Percentiles rank a stretch among this genome's conserved stretches.
Evolutionary conservation across 2,113 vertebrate genomes (phyloP).

Genomic region (Potamarius usumacintae): DNA sequence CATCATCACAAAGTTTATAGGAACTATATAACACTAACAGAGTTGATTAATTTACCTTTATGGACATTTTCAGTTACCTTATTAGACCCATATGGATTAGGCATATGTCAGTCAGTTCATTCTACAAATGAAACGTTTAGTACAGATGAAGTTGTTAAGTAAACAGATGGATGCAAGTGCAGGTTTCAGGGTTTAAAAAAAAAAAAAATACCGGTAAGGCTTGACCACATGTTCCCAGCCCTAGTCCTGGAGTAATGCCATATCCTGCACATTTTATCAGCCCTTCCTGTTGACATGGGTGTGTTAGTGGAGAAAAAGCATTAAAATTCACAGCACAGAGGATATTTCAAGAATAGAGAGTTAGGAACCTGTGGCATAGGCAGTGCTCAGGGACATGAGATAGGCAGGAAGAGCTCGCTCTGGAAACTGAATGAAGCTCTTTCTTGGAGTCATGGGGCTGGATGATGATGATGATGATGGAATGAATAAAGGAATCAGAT

Average conservation of each 20-base stretch:
- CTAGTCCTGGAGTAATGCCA: neutral
- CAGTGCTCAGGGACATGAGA: neutral
- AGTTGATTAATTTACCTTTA: constrained; percentile 7
- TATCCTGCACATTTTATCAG: neutral
- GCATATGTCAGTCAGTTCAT: neutral
- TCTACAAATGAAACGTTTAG: neutral
- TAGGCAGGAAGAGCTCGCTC: neutral
- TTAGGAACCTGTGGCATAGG: neutral
- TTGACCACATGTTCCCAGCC: neutral
- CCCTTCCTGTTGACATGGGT: neutral
- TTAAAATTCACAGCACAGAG: neutral
- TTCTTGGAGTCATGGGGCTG: neutral
- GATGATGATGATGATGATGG: neutral
- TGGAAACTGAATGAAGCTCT: neutral
- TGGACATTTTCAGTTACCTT: neutral
- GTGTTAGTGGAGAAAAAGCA: neutral
- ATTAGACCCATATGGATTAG: neutral
- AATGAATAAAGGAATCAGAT: neutral
- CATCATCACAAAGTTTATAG: neutral
- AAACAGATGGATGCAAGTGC: neutral
- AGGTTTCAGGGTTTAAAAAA: neutral
- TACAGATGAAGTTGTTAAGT: neutral
- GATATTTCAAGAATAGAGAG: neutral
- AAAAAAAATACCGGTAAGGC: too few species aligned
- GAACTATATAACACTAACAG: neutral